phyloP scores from a whole-genome alignment of 2,888 invertebrate species.

The Dorcus hopei region DNA sequence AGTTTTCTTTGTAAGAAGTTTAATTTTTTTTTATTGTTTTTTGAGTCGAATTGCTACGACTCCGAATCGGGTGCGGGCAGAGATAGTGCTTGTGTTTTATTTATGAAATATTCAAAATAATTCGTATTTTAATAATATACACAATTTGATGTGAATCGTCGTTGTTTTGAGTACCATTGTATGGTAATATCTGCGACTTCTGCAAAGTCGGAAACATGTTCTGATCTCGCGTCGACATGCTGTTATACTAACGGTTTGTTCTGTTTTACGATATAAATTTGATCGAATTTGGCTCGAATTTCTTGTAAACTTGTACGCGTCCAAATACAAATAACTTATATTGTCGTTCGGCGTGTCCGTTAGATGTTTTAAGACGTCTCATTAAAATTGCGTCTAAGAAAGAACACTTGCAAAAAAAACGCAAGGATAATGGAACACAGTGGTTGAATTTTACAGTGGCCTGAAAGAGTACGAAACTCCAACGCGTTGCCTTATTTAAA shows the following conservation, averaged over 20 bases:
- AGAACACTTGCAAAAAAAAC: too few relatives aligned
- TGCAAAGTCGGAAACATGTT: constrained; percentile 31
- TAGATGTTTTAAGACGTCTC: neutral
- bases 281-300: constrained; percentile 19
- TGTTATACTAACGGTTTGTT: constrained; percentile 28
- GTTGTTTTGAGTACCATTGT: constrained; percentile 38
- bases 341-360: neutral
- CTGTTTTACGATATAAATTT: constrained; percentile 16
- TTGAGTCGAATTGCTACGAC: too few relatives aligned
- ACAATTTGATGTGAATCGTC: constrained; percentile 41
- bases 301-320: constrained; percentile 19
- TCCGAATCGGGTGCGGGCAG: too few relatives aligned
- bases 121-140: constrained; percentile 41
- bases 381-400: neutral
- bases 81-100: constrained; percentile 31
- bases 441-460: too few relatives aligned
- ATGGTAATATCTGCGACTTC: constrained; percentile 33
- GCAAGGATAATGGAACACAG: too few relatives aligned
- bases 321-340: constrained; percentile 21
- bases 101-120: constrained; percentile 42
- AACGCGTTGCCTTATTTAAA: too few relatives aligned
- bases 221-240: constrained; percentile 28
- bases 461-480: too few relatives aligned
- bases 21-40: too few relatives aligned
- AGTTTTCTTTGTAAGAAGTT: too few relatives aligned